Base-by-base conservation (phyloP, 2,113 vertebrate species). In the Dolichotis patagonum region DNA sequence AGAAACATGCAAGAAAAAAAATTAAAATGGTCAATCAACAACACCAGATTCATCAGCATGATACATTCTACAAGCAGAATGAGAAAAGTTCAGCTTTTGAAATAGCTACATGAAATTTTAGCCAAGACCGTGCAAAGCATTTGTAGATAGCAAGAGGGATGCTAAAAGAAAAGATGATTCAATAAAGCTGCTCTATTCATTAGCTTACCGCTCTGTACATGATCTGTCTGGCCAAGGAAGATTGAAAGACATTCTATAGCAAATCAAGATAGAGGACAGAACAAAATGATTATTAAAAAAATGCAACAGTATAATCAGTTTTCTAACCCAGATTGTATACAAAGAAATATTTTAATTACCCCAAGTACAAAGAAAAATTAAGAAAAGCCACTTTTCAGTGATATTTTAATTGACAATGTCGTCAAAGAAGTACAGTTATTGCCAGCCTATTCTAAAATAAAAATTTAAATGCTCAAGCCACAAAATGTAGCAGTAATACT, bases 171-270 rank as follows among this genome's bases (percentile, higher is more conserved):
- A 96, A 85, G 96, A 97, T 90, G 95, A n/a, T 96, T 98, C 97
- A 93, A 86, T 96, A 94, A 98, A 98, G 98, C 97, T 95, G 97
- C 94, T 98, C 96, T 97, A 96, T 92, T 98, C 91, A 96, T 98
- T 97, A 93, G 99, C 99, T 99, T 99, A 99, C 99, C 99, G 99
- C 99, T 99, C 99, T 96, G 99, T 98, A 98, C 99, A 98, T 98
- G 98, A 98, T 99, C 99, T 99, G 98, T 99, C 99, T 99, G 99
- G 99, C 99, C 99, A 99, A 98, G 99, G 99, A 98, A 99, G 99
- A 99, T 98, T 99, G 99, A 99, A 99, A 99, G 99, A 99, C 96
- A 99, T 99, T 99, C 99, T 99, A 99, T 28, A 98, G 97, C 98
- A 98, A 98, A 98, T 99, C 98, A 98, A 99, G 99, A 99, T 97